Conservation (phyloP, 2,888 invertebrate genomes). For the Stenotaenia linearis region DNA sequence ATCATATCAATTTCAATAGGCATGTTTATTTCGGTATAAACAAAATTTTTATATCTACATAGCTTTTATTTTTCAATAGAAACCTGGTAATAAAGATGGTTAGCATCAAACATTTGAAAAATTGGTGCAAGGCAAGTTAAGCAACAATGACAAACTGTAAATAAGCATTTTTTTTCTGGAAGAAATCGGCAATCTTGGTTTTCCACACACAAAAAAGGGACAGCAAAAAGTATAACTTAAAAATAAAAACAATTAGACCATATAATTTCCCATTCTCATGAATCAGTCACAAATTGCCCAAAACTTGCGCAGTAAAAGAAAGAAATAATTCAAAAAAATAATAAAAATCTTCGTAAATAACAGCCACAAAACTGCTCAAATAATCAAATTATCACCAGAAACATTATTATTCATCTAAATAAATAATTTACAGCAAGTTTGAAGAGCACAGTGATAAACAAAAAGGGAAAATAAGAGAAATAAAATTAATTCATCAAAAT, state of each 20-base stretch:
- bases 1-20: background rate
- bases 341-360: background rate
- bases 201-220: background rate
- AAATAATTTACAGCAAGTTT: background rate
- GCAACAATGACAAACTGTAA: background rate
- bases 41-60: background rate
- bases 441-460: background rate
- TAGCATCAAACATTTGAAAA: background rate
- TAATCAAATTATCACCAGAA: background rate
- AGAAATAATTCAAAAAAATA: background rate
- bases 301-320: too few species aligned
- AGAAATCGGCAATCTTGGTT: background rate
- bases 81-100: constrained; percentile 9
- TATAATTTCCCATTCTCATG: background rate
- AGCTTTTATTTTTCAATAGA: background rate
- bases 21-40: constrained; percentile 9
- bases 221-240: background rate
- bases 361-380: background rate
- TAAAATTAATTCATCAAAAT: background rate
- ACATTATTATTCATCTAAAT: too few species aligned
- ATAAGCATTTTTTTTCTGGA: background rate
- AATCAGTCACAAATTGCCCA: background rate
- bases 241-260: background rate
- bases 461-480: background rate
- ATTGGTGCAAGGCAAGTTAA: background rate